A percentile compares a stretch with the other conserved stretches of the same genome.
Evolutionary conservation across 2,113 vertebrate genomes (phyloP).

Genomic region (Pomatostomus ruficeps): DNA sequence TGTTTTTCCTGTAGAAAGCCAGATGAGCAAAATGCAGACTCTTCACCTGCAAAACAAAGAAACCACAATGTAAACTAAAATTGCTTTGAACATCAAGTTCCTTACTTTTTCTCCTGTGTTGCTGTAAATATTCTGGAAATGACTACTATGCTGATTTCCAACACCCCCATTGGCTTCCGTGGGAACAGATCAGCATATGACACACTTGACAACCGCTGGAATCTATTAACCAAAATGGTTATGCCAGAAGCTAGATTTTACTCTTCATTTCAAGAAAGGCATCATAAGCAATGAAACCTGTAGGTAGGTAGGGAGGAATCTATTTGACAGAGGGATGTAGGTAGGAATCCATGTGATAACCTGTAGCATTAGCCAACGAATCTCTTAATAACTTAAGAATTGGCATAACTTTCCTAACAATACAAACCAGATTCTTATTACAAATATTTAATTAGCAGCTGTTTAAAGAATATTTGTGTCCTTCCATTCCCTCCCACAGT

Average conservation of each 20-base stretch:
- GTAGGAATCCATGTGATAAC: background rate
- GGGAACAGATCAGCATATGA: background rate
- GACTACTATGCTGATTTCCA: background rate
- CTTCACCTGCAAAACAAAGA: constrained; percentile 58
- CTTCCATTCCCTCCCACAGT: background rate
- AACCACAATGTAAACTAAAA: background rate
- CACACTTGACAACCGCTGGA: background rate
- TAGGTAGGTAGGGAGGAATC: background rate
- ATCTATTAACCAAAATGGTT: background rate
- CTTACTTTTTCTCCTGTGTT: background rate
- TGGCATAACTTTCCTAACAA: background rate
- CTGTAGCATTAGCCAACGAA: background rate
- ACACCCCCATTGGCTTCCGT: background rate
- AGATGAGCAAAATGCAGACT: constrained; percentile 47
- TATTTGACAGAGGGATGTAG: background rate
- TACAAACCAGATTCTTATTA: background rate
- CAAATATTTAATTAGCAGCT: background rate
- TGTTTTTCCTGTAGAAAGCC: constrained; percentile 72
- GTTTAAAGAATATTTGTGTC: background rate
- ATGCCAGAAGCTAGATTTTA: background rate
- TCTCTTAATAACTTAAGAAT: background rate
- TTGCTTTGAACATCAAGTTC: background rate
- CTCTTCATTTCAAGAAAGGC: background rate
- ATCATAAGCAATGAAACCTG: background rate
- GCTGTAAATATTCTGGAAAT: background rate